Base-by-base conservation (phyloP, 1,140 invertebrate species). In the Hirudo medicinalis region DNA sequence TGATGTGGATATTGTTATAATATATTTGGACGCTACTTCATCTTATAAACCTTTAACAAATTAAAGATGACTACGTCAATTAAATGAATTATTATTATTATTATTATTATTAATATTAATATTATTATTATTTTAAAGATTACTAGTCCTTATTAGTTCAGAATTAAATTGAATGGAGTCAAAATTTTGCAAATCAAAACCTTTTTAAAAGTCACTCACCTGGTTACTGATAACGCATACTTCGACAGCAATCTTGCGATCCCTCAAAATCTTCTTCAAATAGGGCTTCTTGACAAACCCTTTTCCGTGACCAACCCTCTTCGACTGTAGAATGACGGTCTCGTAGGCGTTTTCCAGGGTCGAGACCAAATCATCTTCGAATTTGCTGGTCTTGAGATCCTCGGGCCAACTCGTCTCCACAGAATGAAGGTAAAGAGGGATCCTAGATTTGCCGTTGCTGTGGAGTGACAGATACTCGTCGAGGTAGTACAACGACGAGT, bases 341-440 rank as follows among this genome's bases (percentile, higher is more conserved):
- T 78, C 77, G 49, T 75, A 77, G 19, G 73, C 69, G 55, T 78
- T 77, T 29, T 76, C 69, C 43, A 74, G 22, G 17, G 76, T 73
- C 32, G 71, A 60, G 3, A 77, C 75, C 4, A 73, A 72, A 63
- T 78, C 76, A 27, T 74, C 72, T 17, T 70, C 4, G 29, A 67
- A 67, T 32, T 69, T 25, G 40, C 76, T 72, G 20, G 76, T 72
- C 67, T 76, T 67, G 29, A 77, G 54, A 70, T 77, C 76, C 0
- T 75, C 75, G 22, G 77, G 77, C 76, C 76, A 77, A 36, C 74
- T 78, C 2, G 76, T 78, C 74, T 78, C 76, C 0, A 72, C 75
- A 11, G 72, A 72, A 49, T 78, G 77, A 55, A 78, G 74, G 55
- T 72, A 75, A 22, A 75, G 71, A 55, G 75, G 74, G n/a, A 78